Base-by-base conservation (phyloP, 2,797 vertebrate genomes). In the Peromyscus nudipes region DNA sequence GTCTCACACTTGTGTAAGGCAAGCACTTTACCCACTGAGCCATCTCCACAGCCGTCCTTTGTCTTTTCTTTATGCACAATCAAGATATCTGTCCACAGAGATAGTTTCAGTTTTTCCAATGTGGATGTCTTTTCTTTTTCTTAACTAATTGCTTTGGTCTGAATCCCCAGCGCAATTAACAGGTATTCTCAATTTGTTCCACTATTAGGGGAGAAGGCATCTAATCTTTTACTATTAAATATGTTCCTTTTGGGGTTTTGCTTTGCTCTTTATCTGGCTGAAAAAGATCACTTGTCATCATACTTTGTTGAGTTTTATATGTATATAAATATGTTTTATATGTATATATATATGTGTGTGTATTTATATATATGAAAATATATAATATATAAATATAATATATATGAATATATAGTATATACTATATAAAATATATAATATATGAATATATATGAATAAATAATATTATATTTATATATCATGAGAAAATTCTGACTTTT, bases 401-500 rank as follows among this genome's bases (percentile, higher is more conserved):
- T 49, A 49, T 49, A 49, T 52, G 43, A 46, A 46, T 46, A 46
- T 49, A 49, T 49, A 46, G 1, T 46, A 46, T 46, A 46, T 46
- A 46, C 46, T 46, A 46, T 10, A 52, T 52, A 52, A 16, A 55
- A 55, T 55, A 55, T 52, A 52, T 52, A 55, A 55, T 4, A 52
- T 52, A 52, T 52, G 49, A 52, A 52, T 67, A 67, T 64, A 27
- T 62, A 10, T 62, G 3, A 7, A 29, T 29, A 29, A 10, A 9
- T 64, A 27, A 25, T 65, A 67, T 67, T 34, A 67, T 7, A n/a
- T 34, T 31, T n/a, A n/a, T 1, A 69, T n/a, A 77, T 73, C 81
- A 49, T 79, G 69, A 87, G 37, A 94, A 75, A 37, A 79, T 91
- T 55, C 57, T 88, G 46, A 12, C 40, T 89, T 97, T 80, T 91